phyloP scores from a whole-genome alignment of 2,113 vertebrate species.

The Nothobranchius furzeri region DNA sequence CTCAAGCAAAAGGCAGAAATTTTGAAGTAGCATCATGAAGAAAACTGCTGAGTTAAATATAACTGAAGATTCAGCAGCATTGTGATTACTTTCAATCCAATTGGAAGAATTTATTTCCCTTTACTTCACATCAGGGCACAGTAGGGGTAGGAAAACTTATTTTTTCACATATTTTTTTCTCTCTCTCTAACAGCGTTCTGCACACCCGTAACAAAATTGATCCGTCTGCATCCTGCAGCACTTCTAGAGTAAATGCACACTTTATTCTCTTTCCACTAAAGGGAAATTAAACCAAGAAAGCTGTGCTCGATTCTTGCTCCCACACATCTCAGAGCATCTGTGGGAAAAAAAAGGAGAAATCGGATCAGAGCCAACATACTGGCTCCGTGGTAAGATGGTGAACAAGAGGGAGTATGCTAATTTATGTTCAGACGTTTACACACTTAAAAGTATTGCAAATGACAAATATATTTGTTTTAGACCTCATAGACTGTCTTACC shows the following conservation, averaged over 20 bases:
- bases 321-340: slow-evolving; percentile 36
- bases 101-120: slow-evolving; percentile 12
- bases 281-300: slow-evolving; percentile 52
- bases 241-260: slow-evolving; percentile 60
- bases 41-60: not conserved
- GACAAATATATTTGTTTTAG: slow-evolving; percentile 8
- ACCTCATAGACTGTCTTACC: slow-evolving; percentile 38
- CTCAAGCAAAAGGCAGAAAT: slow-evolving; percentile 29
- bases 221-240: slow-evolving; percentile 57
- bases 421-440: not conserved
- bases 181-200: slow-evolving; percentile 33
- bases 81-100: slow-evolving; percentile 22
- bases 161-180: not conserved
- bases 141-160: not conserved
- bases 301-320: slow-evolving; percentile 17
- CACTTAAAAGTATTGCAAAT: too few species aligned
- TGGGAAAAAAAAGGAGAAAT: slow-evolving; percentile 1
- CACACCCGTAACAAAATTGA: slow-evolving; percentile 60
- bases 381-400: slow-evolving; percentile 23
- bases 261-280: slow-evolving; percentile 56
- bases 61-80: not conserved
- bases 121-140: slow-evolving; percentile 26
- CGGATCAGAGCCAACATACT: slow-evolving; percentile 39
- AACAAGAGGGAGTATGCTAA: slow-evolving; percentile 10
- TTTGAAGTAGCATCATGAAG: not conserved